Percentiles rank a stretch among this genome's conserved stretches.
Evolutionary conservation across 2,113 vertebrate species (phyloP).

Genomic region (Pogona vitticeps): DNA sequence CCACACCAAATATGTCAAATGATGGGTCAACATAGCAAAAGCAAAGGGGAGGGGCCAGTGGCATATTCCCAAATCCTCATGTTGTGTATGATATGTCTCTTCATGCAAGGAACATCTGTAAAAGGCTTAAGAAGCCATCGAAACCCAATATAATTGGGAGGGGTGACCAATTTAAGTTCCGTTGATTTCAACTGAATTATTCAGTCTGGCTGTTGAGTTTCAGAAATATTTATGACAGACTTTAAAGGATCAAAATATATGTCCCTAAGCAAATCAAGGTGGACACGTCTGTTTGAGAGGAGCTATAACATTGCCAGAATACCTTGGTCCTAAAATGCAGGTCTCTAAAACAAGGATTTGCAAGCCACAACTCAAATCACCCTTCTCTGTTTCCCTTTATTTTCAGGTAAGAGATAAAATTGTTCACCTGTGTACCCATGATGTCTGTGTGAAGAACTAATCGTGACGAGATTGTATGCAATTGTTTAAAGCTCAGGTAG

Average conservation of each 20-base stretch:
- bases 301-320: background rate
- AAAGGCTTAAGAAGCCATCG: too few relatives aligned
- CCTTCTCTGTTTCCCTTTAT: background rate
- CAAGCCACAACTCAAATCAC: background rate
- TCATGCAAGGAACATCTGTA: background rate
- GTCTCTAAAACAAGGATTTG: background rate
- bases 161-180: too few relatives aligned
- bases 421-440: background rate
- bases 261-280: background rate
- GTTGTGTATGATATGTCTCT: background rate
- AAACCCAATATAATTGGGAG: too few relatives aligned
- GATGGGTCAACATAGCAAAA: background rate
- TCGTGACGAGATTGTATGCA: slow-evolving; percentile 20
- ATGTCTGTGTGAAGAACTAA: background rate
- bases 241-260: too few relatives aligned
- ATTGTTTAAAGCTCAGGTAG: background rate
- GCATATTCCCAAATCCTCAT: background rate
- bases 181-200: too few relatives aligned
- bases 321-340: background rate
- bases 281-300: background rate
- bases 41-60: background rate
- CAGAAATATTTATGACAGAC: too few relatives aligned
- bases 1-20: background rate
- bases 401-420: slow-evolving; percentile 58
- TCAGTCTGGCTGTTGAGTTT: too few relatives aligned